phyloP scores from a whole-genome alignment of 64 coral and sea anemone genomes.

The Actinia tenebrosa region DNA sequence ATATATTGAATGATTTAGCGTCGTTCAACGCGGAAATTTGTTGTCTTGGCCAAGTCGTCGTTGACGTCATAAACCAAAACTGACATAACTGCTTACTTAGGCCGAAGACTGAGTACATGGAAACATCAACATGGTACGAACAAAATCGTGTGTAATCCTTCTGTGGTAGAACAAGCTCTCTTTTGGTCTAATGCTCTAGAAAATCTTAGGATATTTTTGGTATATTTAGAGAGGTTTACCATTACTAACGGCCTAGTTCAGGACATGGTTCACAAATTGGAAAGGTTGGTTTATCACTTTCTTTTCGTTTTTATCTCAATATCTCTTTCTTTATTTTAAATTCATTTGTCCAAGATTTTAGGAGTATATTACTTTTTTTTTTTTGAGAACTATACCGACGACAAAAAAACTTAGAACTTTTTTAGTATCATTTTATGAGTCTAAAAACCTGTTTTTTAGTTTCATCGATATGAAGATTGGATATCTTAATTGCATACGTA shows the following conservation, averaged over 20 bases:
- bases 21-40: constrained; percentile 1
- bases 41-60: background rate
- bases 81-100: background rate
- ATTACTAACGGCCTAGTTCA: background rate
- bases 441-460: no score
- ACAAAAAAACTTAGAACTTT: no score
- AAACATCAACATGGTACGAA: background rate
- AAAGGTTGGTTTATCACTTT: background rate
- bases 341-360: background rate
- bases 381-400: no score
- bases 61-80: background rate
- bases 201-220: background rate
- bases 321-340: background rate
- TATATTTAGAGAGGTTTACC: background rate
- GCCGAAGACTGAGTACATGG: background rate
- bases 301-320: background rate
- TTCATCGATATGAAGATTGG: no score
- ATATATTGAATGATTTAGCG: background rate
- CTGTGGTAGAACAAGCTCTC: background rate
- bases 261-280: background rate
- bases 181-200: background rate
- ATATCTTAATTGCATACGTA: no score
- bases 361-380: no score
- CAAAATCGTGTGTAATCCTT: background rate
- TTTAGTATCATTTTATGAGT: no score